Conservation (phyloP, 2,113 vertebrate species). For the Pterophyllum scalare region DNA sequence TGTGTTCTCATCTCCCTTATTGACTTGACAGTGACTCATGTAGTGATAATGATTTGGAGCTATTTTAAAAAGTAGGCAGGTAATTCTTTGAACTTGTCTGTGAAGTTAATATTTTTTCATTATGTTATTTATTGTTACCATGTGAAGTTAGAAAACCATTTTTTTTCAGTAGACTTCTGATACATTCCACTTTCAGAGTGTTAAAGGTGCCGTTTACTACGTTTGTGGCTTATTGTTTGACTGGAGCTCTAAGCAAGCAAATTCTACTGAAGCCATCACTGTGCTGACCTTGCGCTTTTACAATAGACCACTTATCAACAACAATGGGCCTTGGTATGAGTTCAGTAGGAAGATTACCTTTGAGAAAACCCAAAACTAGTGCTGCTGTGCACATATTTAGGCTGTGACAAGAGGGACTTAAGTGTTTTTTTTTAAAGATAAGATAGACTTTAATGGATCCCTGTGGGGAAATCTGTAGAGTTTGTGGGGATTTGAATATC, state of each 20-base stretch:
- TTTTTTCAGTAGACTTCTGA: background rate
- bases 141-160: background rate
- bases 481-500: slow-evolving; percentile 11
- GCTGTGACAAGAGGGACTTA: slow-evolving; percentile 8
- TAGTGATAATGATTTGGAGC: slow-evolving; percentile 3
- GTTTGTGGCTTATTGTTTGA: background rate
- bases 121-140: background rate
- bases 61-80: background rate
- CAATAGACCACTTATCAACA: background rate
- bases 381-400: slow-evolving; percentile 10
- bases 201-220: background rate
- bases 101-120: background rate
- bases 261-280: background rate
- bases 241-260: background rate
- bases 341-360: slow-evolving; percentile 7
- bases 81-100: background rate
- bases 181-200: background rate
- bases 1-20: background rate
- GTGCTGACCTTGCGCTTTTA: background rate
- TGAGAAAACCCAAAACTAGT: background rate
- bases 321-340: background rate
- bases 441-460: slow-evolving; percentile 5
- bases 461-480: background rate
- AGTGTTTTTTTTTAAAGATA: background rate
- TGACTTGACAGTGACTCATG: slow-evolving; percentile 2